phyloP scores from a whole-genome alignment of 2,888 invertebrate genomes.

The Lithodes maja region DNA sequence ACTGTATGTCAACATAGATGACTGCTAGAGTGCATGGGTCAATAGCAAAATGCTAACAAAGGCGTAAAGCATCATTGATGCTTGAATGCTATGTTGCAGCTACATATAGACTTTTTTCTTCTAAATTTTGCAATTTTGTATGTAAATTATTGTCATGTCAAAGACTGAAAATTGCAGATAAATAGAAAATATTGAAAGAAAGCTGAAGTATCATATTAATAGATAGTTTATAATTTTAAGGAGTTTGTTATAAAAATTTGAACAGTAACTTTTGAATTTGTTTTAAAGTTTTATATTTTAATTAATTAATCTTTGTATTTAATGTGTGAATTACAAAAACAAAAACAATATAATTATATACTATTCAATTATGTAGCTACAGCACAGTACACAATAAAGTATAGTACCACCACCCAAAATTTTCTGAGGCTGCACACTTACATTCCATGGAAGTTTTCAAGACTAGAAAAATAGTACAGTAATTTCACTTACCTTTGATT shows the following conservation, averaged over 20 bases:
- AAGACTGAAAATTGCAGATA: too few species aligned
- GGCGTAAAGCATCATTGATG: background rate
- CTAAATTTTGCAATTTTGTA: too few species aligned
- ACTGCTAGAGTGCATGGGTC: background rate
- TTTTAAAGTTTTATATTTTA: background rate
- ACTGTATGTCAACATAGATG: background rate
- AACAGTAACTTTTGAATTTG: too few species aligned
- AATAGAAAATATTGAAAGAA: background rate
- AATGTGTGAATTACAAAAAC: too few species aligned
- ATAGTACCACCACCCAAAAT: constrained; percentile 12
- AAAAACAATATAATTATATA: too few species aligned
- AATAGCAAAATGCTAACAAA: background rate
- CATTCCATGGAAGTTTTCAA: too few species aligned
- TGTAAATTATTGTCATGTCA: too few species aligned
- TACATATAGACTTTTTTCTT: background rate
- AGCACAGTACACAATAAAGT: background rate
- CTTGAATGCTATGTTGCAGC: background rate
- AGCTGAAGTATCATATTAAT: background rate
- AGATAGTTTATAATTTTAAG: background rate
- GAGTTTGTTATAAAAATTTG: too few species aligned
- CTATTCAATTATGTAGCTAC: background rate
- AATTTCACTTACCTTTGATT: too few species aligned
- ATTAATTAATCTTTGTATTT: too few species aligned
- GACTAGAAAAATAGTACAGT: too few species aligned
- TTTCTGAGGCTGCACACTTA: background rate